Conservation (phyloP, 1,140 invertebrate species). For the Chrysomallon squamiferum region DNA sequence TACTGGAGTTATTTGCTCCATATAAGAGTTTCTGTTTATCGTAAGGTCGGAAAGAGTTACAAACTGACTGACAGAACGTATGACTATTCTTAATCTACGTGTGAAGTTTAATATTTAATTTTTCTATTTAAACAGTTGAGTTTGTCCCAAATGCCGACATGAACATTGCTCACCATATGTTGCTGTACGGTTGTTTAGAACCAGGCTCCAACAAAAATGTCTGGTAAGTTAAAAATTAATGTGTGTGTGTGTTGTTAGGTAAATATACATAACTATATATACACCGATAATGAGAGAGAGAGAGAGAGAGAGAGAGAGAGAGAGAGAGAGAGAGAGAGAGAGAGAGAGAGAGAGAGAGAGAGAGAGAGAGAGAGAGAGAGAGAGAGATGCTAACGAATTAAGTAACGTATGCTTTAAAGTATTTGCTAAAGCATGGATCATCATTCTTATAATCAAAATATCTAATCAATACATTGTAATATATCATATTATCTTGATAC, state of each 20-base stretch:
- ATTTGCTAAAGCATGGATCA: no score
- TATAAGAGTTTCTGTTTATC: background rate
- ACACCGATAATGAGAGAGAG: background rate
- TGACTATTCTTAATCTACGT: no score
- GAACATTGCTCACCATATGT: conserved; percentile 92
- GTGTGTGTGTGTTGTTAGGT: no score
- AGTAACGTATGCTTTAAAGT: background rate
- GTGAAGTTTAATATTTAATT: background rate
- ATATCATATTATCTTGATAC: no score
- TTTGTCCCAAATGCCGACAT: conserved; percentile 93
- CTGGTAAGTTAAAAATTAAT: conserved; percentile 81
- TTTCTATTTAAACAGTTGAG: conserved; percentile 72
- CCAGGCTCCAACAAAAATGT: conserved; percentile 81
- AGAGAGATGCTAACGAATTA: background rate
- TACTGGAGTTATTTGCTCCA: no score
- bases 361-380: background rate
- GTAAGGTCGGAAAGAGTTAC: no score
- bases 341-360: background rate
- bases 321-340: background rate
- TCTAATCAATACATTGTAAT: no score
- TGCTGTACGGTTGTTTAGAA: conserved; percentile 88
- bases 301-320: background rate
- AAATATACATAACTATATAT: no score
- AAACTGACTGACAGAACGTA: no score
- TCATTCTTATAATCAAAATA: no score